Base-by-base conservation (phyloP, 2,888 invertebrate genomes). In the Pilophorus perplexus region DNA sequence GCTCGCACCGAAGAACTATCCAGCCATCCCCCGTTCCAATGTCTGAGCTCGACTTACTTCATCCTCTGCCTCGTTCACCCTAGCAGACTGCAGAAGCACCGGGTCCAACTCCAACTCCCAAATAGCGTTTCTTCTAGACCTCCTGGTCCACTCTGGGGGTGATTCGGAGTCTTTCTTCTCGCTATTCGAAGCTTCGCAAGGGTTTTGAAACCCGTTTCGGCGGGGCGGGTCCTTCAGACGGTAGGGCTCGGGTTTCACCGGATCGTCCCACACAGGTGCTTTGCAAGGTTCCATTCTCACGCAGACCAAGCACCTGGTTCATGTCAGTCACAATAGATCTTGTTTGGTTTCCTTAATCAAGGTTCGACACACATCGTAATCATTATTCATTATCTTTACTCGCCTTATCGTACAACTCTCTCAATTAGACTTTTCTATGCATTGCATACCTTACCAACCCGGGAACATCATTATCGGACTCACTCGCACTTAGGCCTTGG, bases 241-340 rank as follows among this genome's bases (percentile, higher is more conserved):
- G 46, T 46, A 46, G 8, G 46, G 46, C 2, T 4, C 23, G 18
- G 22, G 28, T 1, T 37, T 20, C 38, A 37, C 44, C 6, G 59
- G 59, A 4, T 59, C 59, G 10, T 59, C 59, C 59, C 59, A 59
- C 6, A 59, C 42, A 1, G 59, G 59, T 10, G 25, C 44, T 42
- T 40, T 42, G 42, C 25, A 25, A 5, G 59, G 59, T 40, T 59
- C 59, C 59, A 59, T 22, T 27, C 40, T 38, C 27, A 27, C 14
- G 44, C 59, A 59, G 5, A 59, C 42, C 14, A 59, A n/a, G 27
- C 59, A 59, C 20, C 59, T 59, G 22, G 37, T n/a, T n/a, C n/a
- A n/a, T n/a, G n/a, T n/a, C n/a, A n/a, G n/a, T n/a, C n/a, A n/a
- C n/a, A n/a, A n/a, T n/a, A n/a, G n/a, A n/a, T n/a, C n/a, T n/a